phyloP scores from a whole-genome alignment of 2,113 vertebrate species.

The Chaetorhynchus papuensis region DNA sequence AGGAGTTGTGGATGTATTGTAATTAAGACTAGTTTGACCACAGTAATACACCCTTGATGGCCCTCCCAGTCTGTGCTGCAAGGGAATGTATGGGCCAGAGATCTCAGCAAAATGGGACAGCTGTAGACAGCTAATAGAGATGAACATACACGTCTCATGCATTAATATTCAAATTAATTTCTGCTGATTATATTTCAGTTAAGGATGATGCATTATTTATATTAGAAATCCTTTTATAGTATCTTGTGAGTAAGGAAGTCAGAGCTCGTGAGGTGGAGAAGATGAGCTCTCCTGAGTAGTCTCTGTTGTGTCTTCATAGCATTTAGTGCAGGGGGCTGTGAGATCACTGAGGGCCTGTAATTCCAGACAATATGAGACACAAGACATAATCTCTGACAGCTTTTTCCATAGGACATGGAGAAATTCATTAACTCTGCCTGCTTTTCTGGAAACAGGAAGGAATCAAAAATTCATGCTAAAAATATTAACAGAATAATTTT shows the following conservation, averaged over 20 bases:
- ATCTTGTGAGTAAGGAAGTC: slow-evolving; percentile 4
- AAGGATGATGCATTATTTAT: neutral
- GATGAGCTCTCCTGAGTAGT: neutral
- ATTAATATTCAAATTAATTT: slow-evolving; percentile 21
- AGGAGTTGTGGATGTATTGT: neutral
- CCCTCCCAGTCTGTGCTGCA: neutral
- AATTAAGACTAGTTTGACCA: neutral
- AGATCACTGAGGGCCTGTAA: neutral
- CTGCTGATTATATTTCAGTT: slow-evolving; percentile 4
- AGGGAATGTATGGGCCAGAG: neutral
- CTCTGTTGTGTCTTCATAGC: neutral
- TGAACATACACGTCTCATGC: neutral
- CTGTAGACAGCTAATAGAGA: neutral
- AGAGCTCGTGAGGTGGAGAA: neutral
- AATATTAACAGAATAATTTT: neutral
- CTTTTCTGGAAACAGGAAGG: slow-evolving; percentile 12
- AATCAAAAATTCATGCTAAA: neutral
- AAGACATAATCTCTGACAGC: neutral
- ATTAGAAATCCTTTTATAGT: neutral
- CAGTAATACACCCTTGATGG: neutral
- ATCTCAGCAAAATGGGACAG: neutral
- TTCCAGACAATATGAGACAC: neutral
- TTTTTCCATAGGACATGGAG: slow-evolving; percentile 23
- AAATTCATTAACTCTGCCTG: neutral
- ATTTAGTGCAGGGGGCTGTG: neutral